Percentiles rank a stretch among this genome's conserved stretches.
Conservation (phyloP, 1,140 invertebrate genomes). For the Conus ventricosus region DNA sequence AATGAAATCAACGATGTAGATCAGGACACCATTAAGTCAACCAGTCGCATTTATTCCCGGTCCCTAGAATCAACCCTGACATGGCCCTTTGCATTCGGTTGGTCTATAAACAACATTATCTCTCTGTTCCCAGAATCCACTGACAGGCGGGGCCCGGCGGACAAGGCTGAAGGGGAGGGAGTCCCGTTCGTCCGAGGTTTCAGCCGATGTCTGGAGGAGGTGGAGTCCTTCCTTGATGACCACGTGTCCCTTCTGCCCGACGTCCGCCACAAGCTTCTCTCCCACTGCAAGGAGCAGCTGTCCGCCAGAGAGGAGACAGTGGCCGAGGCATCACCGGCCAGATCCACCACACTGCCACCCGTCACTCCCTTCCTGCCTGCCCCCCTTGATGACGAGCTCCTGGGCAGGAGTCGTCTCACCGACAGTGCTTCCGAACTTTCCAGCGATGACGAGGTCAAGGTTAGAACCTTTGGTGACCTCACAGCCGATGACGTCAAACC, state of each 20-base stretch:
- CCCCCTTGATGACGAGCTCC: no score
- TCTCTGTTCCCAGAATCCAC: no score
- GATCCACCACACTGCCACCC: background rate
- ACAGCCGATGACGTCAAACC: background rate
- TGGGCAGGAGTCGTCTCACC: no score
- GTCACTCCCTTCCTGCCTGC: no score
- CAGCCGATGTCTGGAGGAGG: conserved; percentile 31
- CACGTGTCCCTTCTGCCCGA: conserved; percentile 13
- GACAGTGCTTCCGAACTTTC: background rate
- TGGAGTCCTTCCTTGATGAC: conserved; percentile 24
- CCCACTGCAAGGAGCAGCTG: conserved; percentile 17
- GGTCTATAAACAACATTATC: no score
- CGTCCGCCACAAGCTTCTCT: conserved; percentile 26
- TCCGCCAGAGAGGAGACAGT: background rate
- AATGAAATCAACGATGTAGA: no score
- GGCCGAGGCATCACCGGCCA: background rate
- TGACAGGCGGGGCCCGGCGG: no score
- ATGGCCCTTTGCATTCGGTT: no score
- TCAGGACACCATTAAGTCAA: no score
- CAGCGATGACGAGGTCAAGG: background rate
- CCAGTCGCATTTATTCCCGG: no score
- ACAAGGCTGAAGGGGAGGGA: background rate
- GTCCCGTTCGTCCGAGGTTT: conserved; percentile 3
- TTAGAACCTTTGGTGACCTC: background rate
- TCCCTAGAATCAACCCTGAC: no score